Base-by-base conservation (phyloP, 1,140 invertebrate genomes). In the Meloidogyne hapla region DNA sequence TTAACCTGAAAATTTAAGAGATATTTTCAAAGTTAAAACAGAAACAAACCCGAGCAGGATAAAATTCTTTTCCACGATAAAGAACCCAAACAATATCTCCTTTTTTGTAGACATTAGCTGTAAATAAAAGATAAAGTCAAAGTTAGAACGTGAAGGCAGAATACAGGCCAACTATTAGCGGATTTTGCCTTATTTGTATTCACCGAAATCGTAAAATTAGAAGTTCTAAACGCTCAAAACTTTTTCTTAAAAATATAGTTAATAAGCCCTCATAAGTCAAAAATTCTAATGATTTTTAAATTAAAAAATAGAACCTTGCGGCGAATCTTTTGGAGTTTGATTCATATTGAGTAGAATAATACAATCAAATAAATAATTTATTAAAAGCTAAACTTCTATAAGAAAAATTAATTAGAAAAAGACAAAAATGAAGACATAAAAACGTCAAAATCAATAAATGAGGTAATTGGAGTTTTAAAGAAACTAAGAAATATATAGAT, bases 71-170 rank as follows among this genome's bases (percentile, higher is more conserved):
- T 70, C 69, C 69, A 21, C 75, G 74, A 75, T 78, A 78, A 23
- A 67, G 61, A 25, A 79, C 78, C 78, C 78, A 79, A 63, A 79
- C 63, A 48, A 79, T 56, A 68, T 79, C 76, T 21, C 76, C 78
- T 25, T 66, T 78, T 33, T 79, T 79, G 21, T 79, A 48, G 10
- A 64, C 65, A n/a, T 66, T 12, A 40, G 38, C 76, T 77, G 21
- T 64, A 77, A 78, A 66, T 48, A 18, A 77, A 65, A 56, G 25
- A 56, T 71, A 3, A 5, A 18, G 15, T 48, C 13, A 48, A 33
- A 8, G 33, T 6, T 33, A 33, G 9, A 33, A 33, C 33, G 9
- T n/a, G n/a, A n/a, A n/a, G n/a, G n/a, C n/a, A n/a, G n/a, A n/a
- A n/a, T n/a, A n/a, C n/a, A n/a, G n/a, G n/a, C n/a, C n/a, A n/a